These are phyloP conservation scores for Stomatorhinus walkeri DNA, from an alignment of 2,797 vertebrate genomes.

Conservation along the genomic window DNA sequence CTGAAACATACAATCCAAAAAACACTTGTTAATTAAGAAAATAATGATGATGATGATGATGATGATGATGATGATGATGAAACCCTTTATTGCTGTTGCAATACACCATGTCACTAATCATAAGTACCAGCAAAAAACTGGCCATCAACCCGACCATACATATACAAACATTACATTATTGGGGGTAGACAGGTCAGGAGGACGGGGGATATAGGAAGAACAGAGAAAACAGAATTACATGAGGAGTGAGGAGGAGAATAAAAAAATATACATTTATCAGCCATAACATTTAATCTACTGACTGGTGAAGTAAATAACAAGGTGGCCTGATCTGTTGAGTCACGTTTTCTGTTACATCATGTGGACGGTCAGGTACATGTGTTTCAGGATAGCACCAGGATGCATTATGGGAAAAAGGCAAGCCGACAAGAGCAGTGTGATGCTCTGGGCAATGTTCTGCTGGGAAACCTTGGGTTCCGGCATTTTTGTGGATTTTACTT, in stretches of 20 bases:
- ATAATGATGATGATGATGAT: neutral
- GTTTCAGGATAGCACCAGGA: neutral
- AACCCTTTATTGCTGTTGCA: too few relatives aligned
- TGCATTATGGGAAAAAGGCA: neutral
- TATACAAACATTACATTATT: too few relatives aligned
- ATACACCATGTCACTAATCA: too few relatives aligned
- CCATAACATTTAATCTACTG: neutral
- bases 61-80: too few relatives aligned
- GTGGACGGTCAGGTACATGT: too few relatives aligned
- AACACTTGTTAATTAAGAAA: neutral
- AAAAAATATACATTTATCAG: neutral
- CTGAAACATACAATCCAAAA: neutral
- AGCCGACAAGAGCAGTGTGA: too few relatives aligned
- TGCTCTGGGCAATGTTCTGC: too few relatives aligned
- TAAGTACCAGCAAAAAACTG: too few relatives aligned
- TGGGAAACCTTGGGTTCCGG: neutral
- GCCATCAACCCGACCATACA: too few relatives aligned
- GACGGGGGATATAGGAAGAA: too few relatives aligned
- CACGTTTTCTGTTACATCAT: neutral
- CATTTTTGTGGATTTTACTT: neutral
- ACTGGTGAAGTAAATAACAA: neutral
- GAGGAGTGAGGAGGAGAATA: neutral
- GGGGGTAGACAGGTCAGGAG: too few relatives aligned
- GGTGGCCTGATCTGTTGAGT: neutral
- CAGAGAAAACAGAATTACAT: too few relatives aligned